phyloP scores from a whole-genome alignment of 2,113 vertebrate species.

The Mugil cephalus region DNA sequence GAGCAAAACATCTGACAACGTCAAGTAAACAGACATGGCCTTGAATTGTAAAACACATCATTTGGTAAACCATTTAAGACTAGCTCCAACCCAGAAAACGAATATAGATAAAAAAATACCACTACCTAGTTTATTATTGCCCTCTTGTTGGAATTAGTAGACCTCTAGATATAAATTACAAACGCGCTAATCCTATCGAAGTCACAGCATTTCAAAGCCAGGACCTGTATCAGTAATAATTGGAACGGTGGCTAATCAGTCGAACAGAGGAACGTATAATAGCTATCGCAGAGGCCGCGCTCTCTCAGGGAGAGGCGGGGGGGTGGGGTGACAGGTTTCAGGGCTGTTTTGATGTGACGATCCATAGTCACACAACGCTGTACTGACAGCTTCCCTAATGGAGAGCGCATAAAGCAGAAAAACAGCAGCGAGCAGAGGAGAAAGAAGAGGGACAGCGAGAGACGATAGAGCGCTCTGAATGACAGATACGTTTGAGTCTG shows the following conservation, averaged over 20 bases:
- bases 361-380: conserved; percentile 73
- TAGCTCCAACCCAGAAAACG: conserved; percentile 15
- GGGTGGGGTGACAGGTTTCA: conserved; percentile 61
- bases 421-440: conserved; percentile 12
- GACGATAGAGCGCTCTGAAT: conserved; percentile 14
- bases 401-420: conserved; percentile 68
- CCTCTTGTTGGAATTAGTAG: conserved; percentile 41
- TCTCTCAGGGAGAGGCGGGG: conserved; percentile 44
- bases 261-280: conserved; percentile 74
- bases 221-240: conserved; percentile 71
- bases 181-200: conserved; percentile 66
- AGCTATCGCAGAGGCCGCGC: conserved; percentile 65
- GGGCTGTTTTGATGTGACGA: conserved; percentile 76
- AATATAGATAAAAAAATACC: conserved; percentile 22
- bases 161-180: conserved; percentile 62
- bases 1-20: conserved; percentile 45
- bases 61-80: conserved; percentile 27
- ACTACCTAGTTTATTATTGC: conserved; percentile 39
- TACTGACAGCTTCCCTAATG: conserved; percentile 78
- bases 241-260: conserved; percentile 73
- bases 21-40: conserved; percentile 41
- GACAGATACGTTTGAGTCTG: not conserved
- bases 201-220: conserved; percentile 57
- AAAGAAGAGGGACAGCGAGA: conserved; percentile 4
- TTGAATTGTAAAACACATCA: conserved; percentile 49